Percentiles rank a stretch among this genome's conserved stretches.
Conservation (phyloP, 2,113 vertebrate species). For the Meriones unguiculatus region DNA sequence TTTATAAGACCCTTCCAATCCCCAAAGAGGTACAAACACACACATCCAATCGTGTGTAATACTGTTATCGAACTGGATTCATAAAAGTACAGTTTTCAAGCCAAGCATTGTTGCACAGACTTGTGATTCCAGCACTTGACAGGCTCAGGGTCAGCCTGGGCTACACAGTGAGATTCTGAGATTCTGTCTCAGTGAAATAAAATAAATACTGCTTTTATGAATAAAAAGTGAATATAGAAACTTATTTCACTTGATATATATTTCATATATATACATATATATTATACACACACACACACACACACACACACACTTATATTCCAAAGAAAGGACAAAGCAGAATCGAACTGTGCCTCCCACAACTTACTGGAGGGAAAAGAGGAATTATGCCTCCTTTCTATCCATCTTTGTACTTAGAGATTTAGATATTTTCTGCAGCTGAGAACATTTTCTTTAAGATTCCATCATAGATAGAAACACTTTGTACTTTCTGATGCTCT, state of each 20-base stretch:
- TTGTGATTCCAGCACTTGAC: neutral
- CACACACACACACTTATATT: neutral
- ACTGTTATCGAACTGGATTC: neutral
- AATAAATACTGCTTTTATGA: neutral
- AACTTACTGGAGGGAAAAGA: neutral
- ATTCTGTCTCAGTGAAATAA: neutral
- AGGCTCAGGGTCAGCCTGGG: neutral
- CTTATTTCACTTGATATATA: neutral
- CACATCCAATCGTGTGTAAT: neutral
- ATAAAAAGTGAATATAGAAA: neutral
- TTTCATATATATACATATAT: no score
- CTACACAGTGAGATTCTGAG: neutral
- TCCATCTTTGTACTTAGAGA: neutral
- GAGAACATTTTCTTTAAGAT: constrained; percentile 25
- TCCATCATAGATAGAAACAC: neutral
- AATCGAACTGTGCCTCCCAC: neutral
- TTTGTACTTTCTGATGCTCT: neutral
- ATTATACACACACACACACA: no score
- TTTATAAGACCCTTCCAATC: neutral
- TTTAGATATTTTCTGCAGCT: constrained; percentile 24
- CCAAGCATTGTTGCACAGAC: neutral
- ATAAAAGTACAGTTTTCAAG: neutral
- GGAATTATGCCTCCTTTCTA: neutral
- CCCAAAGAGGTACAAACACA: neutral
- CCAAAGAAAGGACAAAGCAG: neutral